phyloP scores from a whole-genome alignment of 23 tunicate species.

The Oikopleura dioica region DNA sequence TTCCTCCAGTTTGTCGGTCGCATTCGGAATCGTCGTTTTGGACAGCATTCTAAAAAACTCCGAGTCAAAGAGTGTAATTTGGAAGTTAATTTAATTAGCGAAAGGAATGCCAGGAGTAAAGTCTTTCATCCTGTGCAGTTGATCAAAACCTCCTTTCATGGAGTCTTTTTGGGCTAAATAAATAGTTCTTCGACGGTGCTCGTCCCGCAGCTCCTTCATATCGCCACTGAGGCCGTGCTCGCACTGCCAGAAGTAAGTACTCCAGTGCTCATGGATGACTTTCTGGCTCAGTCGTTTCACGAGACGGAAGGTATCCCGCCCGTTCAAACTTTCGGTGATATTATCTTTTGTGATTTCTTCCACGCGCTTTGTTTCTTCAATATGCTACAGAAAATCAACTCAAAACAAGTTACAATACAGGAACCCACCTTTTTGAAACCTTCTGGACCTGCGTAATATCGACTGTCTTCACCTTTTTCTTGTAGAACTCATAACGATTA shows the following conservation, averaged over 20 bases:
- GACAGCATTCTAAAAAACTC: neutral
- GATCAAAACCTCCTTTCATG: neutral
- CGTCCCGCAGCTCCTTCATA: neutral
- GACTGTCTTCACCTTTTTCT: neutral
- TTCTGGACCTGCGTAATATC: neutral
- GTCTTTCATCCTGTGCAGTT: neutral
- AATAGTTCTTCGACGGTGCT: neutral
- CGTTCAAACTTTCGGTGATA: neutral
- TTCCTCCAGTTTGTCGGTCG: neutral
- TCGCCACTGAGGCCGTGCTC: neutral
- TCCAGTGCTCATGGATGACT: neutral
- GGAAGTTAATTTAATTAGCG: neutral
- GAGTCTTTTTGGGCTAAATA: neutral
- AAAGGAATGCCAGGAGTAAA: neutral
- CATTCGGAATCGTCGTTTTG: neutral
- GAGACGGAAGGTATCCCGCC: neutral
- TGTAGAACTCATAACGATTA: neutral
- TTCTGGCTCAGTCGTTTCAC: slow-evolving; percentile 8
- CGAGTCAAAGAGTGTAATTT: neutral
- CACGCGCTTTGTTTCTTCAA: neutral
- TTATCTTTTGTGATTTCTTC: neutral
- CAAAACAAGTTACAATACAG: neutral
- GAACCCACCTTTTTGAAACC: neutral
- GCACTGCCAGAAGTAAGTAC: neutral
- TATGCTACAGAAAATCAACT: neutral